Percentiles rank a stretch among this genome's conserved stretches.
phyloP scores from a whole-genome alignment of 2,113 vertebrate species.

The Rhea americana region DNA sequence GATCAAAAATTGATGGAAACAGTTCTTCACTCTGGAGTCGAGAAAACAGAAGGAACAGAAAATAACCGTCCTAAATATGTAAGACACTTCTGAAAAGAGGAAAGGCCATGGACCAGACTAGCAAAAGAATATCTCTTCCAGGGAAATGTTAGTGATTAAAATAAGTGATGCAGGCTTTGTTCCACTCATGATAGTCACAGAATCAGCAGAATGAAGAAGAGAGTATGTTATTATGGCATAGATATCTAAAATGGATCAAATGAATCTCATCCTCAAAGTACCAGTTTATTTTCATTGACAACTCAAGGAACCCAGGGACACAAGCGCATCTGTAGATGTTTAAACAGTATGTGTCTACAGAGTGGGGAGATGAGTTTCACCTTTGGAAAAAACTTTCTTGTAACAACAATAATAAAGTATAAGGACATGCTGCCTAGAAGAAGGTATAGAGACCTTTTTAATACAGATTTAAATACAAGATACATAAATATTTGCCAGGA shows the following conservation, averaged over 20 bases:
- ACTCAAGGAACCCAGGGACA: neutral
- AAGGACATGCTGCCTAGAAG: neutral
- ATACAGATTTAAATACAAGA: neutral
- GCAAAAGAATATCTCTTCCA: neutral
- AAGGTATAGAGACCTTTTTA: neutral
- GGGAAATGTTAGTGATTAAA: neutral
- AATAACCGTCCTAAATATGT: neutral
- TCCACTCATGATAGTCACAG: neutral
- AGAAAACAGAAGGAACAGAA: neutral
- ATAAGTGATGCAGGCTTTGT: neutral
- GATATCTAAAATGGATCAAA: neutral
- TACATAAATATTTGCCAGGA: fast-evolving
- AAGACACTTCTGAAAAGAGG: neutral
- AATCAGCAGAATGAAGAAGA: neutral
- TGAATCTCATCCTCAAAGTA: neutral
- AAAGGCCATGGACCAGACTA: fast-evolving
- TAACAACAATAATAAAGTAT: fast-evolving
- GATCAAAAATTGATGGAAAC: fast-evolving
- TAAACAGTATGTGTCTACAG: neutral
- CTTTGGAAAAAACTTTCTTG: neutral
- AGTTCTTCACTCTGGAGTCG: neutral
- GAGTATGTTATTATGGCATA: fast-evolving
- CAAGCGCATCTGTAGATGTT: neutral
- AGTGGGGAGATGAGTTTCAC: fast-evolving
- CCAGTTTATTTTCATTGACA: fast-evolving